Evolutionary conservation across 1,140 invertebrate genomes (phyloP), one percentile per base, ranked within the genome.

Genomic region (Eupeodes corollae): DNA sequence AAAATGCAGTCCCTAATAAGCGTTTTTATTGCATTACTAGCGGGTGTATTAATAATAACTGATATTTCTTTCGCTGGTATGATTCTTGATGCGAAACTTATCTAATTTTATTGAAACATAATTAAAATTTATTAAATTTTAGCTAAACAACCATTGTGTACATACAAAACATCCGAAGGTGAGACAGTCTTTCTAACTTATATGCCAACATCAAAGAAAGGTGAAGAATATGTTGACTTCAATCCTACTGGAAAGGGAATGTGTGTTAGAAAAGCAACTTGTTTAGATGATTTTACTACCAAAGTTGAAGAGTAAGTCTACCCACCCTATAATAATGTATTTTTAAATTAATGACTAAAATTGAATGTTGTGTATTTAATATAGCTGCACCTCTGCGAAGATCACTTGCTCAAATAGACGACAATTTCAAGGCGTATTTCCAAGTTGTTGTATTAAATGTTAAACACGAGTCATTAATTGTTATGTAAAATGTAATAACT

Each of bases 201-300:
- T 49, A 44, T 66, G 51, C 55, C 62, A 13, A 44, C 56, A 9
- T 33, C 61, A 19, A 56, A 48, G 31, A 53, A 52, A 9, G 63
- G 63, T 2, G 44, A 65, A 51, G 63, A 66, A 19, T 66, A 66
- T 51, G 62, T 66, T 14, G 63, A 66, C 40, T 66, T 65, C 41
- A 26, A 26, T 26, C 3, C 3, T 26, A 60, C 56, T 16, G 46
- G 53, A 15, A 56, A 65, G 34, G 63, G 63, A 34, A 63, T 54
- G 42, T 66, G 63, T 46, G 44, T 63, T 3, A 65, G 61, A 49
- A 52, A 53, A 13, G 63, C 60, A 34, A 53, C 55, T 15, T 66
- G 63, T 49, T 51, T 54, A 13, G 63, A 66, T 13, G 61, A 57
- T 6, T 65, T 63, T 43, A 56, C 56, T 41, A 65, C 57, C 15